Evolutionary conservation across 1,140 invertebrate species (phyloP).

Genomic region (Formica selysi): DNA sequence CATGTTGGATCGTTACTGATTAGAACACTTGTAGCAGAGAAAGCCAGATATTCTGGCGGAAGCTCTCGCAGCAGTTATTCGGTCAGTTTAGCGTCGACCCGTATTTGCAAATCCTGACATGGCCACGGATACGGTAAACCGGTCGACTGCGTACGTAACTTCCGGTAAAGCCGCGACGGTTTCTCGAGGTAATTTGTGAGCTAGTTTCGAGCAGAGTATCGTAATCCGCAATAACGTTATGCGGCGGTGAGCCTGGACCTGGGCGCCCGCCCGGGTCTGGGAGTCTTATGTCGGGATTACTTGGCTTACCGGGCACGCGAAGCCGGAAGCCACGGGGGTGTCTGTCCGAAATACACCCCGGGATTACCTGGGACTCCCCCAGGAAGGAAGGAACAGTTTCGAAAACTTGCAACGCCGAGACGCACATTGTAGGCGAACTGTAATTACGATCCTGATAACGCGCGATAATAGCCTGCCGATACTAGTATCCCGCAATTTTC

Average conservation of each 20-base stretch:
- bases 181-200: slow-evolving; percentile 85
- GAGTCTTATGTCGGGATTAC: slow-evolving; percentile 83
- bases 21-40: slow-evolving; percentile 39
- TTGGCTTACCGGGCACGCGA: slow-evolving; percentile 79
- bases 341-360: slow-evolving; percentile 74
- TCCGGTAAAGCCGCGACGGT: slow-evolving; percentile 80
- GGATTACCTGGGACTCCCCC: slow-evolving; percentile 70
- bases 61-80: slow-evolving; percentile 59
- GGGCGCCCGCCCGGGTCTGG: slow-evolving; percentile 67
- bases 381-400: slow-evolving; percentile 69
- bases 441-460: slow-evolving; percentile 30
- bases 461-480: slow-evolving; percentile 35
- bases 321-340: slow-evolving; percentile 78
- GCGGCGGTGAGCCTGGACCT: slow-evolving; percentile 70
- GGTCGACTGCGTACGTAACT: slow-evolving; percentile 74
- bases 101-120: slow-evolving; percentile 67
- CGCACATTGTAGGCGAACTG: slow-evolving; percentile 22
- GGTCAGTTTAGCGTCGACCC: slow-evolving; percentile 62
- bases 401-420: slow-evolving; percentile 68
- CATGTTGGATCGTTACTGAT: slow-evolving; percentile 19
- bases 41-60: slow-evolving; percentile 36
- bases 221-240: slow-evolving; percentile 82
- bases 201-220: slow-evolving; percentile 79
- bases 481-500: neutral
- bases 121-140: slow-evolving; percentile 59